Evolutionary conservation across 2,888 invertebrate species (phyloP).

Genomic region (Pachliopta kotzebuea): DNA sequence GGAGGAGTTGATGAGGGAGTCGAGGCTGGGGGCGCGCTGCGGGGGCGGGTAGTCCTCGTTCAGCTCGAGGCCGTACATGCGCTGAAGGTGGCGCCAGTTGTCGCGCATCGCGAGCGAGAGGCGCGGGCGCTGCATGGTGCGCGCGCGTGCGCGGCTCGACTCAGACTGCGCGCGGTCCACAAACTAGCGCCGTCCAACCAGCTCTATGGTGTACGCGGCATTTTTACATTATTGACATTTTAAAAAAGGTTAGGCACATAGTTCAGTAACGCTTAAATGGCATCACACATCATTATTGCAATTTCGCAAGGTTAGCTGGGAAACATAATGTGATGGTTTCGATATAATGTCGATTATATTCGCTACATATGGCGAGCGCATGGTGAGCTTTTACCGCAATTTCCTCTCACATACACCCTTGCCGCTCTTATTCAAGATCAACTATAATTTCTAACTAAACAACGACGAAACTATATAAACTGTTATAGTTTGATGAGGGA

Average conservation of each 20-base stretch:
- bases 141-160: slow-evolving; percentile 68
- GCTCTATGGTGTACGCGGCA: slow-evolving; percentile 40
- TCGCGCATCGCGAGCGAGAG: slow-evolving; percentile 78
- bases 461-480: background rate
- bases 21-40: slow-evolving; percentile 80
- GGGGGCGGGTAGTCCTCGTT: slow-evolving; percentile 59
- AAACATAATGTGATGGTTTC: slow-evolving; percentile 2
- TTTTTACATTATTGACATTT: slow-evolving; percentile 30
- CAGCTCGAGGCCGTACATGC: slow-evolving; percentile 72
- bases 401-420: slow-evolving; percentile 12
- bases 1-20: slow-evolving; percentile 85
- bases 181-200: slow-evolving; percentile 22
- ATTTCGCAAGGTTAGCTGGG: background rate
- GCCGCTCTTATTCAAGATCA: background rate
- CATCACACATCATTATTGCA: background rate
- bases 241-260: background rate
- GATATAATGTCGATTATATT: slow-evolving; percentile 9
- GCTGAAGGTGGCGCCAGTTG: slow-evolving; percentile 77
- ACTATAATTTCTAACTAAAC: slow-evolving; percentile 3
- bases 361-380: slow-evolving; percentile 20
- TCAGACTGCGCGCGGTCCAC: slow-evolving; percentile 51
- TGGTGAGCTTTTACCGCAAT: slow-evolving; percentile 11
- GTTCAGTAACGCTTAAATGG: background rate
- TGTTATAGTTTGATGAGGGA: background rate
- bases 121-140: slow-evolving; percentile 78